Conservation (phyloP, 92 coral and sea anemone species). For the Micromussa lordhowensis region DNA sequence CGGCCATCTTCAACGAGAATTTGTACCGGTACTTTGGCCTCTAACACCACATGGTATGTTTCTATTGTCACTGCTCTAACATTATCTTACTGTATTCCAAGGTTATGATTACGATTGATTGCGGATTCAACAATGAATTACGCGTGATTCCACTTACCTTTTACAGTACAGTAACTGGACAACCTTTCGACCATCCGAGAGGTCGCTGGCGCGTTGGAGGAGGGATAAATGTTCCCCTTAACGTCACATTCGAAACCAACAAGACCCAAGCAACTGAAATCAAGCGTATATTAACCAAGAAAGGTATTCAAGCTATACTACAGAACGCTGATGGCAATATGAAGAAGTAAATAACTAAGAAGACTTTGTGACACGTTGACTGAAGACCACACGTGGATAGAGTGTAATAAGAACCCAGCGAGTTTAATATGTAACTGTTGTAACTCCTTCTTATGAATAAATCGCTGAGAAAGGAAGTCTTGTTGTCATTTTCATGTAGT, state of each 20-base stretch:
- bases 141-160: conserved; percentile 5
- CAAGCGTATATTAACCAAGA: background rate
- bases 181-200: conserved; percentile 22
- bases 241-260: conserved; percentile 20
- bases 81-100: background rate
- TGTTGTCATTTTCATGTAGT: too few species aligned
- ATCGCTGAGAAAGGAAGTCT: too few species aligned
- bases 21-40: conserved; percentile 6
- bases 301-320: too few species aligned
- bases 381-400: too few species aligned
- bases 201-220: conserved; percentile 46
- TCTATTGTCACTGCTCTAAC: background rate
- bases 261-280: background rate
- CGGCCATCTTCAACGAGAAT: conserved; percentile 4
- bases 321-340: too few species aligned
- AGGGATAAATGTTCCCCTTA: conserved; percentile 33
- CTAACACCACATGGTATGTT: background rate
- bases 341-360: too few species aligned
- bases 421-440: too few species aligned
- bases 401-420: too few species aligned
- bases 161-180: background rate
- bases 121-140: background rate
- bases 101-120: background rate
- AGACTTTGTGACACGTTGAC: too few species aligned
- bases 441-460: too few species aligned